Evolutionary conservation across 2,113 vertebrate species (phyloP).

Genomic region (Spilogale gracilis): DNA sequence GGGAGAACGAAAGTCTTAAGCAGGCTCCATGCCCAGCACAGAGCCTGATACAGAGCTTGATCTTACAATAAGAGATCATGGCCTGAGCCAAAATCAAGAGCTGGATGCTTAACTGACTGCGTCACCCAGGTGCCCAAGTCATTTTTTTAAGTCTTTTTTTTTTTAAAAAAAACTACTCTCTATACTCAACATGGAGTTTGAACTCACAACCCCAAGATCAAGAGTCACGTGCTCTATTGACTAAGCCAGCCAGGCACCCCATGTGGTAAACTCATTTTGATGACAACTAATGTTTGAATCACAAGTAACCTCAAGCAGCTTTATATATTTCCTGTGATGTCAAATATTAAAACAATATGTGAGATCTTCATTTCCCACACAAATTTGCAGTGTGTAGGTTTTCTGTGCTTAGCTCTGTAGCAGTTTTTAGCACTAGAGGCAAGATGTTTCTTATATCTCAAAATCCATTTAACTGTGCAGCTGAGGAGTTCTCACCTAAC

Average conservation of each 20-base stretch:
- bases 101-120: not conserved
- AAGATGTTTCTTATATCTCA: constrained; percentile 52
- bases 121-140: not conserved
- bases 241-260: not conserved
- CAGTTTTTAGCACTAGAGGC: not conserved
- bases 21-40: not conserved
- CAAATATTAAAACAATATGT: constrained; percentile 41
- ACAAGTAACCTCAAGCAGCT: not conserved
- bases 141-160: not conserved
- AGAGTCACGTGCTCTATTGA: not conserved
- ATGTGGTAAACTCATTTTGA: not conserved
- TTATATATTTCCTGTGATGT: not conserved
- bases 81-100: not conserved
- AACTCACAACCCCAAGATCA: not conserved
- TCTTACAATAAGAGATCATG: not conserved
- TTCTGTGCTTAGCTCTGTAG: not conserved
- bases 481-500: not conserved
- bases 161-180: not conserved
- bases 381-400: not conserved
- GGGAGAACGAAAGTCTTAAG: not conserved
- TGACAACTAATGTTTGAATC: not conserved
- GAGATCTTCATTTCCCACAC: not conserved
- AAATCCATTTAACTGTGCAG: not conserved
- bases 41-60: not conserved
- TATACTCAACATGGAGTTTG: not conserved